A percentile compares a stretch with the other conserved stretches of the same genome.
phyloP scores from a whole-genome alignment of 2,113 vertebrate species.

The Peromyscus maniculatus region DNA sequence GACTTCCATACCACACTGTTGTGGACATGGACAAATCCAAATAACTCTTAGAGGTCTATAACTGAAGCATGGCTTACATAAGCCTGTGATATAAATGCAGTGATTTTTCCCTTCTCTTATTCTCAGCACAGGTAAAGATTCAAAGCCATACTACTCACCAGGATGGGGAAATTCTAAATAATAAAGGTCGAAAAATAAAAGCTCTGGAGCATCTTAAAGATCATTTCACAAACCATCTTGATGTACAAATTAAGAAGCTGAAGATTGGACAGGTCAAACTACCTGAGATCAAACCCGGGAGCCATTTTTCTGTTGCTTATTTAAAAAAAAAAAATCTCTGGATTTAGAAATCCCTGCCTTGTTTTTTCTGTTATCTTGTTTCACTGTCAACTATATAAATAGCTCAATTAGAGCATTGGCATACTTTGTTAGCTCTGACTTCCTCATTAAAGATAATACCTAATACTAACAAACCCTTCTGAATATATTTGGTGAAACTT shows the following conservation, averaged over 20 bases:
- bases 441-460: neutral
- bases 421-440: neutral
- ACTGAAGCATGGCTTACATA: neutral
- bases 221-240: neutral
- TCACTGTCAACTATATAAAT: constrained; percentile 19
- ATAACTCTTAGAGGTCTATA: neutral
- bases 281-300: neutral
- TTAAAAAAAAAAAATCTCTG: neutral
- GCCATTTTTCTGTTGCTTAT: neutral
- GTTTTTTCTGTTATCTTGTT: neutral
- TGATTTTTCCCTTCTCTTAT: neutral
- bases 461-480: neutral
- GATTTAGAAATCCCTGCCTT: neutral
- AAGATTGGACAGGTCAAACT: neutral
- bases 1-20: neutral
- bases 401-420: neutral
- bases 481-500: neutral
- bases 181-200: neutral
- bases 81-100: neutral
- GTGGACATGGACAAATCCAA: neutral
- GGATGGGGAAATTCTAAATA: neutral
- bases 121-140: neutral
- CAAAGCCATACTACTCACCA: neutral
- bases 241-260: neutral
- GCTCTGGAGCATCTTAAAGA: neutral